Percentiles rank a stretch among this genome's conserved stretches.
These are phyloP conservation scores for Dipodomys ordii DNA, from an alignment of 2,113 vertebrate species.

Conservation along the genomic window DNA sequence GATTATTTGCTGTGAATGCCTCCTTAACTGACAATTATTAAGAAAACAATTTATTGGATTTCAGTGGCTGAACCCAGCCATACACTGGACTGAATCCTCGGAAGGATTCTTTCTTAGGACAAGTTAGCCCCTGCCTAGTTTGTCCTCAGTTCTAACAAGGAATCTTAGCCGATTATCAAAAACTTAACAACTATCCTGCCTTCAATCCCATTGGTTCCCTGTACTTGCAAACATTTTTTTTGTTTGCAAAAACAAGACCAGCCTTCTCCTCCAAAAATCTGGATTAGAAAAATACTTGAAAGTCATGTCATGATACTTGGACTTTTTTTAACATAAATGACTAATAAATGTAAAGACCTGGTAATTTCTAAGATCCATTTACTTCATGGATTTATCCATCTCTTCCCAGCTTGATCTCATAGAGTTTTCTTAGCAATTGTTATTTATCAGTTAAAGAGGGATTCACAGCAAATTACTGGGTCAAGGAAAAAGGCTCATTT, in stretches of 20 bases:
- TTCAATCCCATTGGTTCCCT: neutral
- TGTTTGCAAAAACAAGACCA: neutral
- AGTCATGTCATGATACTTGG: neutral
- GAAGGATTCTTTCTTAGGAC: neutral
- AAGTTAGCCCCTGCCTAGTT: neutral
- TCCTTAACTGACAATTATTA: too few relatives aligned
- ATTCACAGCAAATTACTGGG: neutral
- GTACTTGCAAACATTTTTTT: neutral
- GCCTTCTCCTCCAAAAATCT: neutral
- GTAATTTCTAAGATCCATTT: neutral
- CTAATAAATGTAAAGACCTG: neutral
- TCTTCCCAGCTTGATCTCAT: neutral
- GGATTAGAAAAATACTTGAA: neutral
- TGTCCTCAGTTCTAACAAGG: neutral
- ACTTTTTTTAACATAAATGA: neutral
- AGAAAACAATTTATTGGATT: too few relatives aligned
- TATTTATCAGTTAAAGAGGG: neutral
- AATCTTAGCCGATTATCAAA: neutral
- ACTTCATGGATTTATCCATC: neutral
- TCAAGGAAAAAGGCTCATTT: neutral
- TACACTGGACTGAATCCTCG: fast-evolving
- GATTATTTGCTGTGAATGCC: too few relatives aligned
- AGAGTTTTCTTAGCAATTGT: neutral
- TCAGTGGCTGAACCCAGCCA: fast-evolving
- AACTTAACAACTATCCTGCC: neutral